Conservation (phyloP, 2,888 invertebrate genomes). For the Tenthredo mesomela region DNA sequence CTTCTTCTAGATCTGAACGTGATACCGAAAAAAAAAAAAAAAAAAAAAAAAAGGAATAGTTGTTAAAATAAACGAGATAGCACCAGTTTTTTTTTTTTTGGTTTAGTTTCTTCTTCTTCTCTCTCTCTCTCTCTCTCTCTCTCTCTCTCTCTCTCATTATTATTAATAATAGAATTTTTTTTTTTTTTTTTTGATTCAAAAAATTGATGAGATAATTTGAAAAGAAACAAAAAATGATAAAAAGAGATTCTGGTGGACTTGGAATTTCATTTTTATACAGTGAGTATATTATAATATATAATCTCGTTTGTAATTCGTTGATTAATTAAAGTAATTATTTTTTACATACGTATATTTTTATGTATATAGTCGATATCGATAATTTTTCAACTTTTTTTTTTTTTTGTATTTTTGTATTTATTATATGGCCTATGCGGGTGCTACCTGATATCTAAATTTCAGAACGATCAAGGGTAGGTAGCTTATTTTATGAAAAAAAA, state of each 20-base stretch:
- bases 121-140: too few relatives aligned
- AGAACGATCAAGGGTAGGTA: background rate
- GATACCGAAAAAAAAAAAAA: background rate
- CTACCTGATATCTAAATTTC: slow-evolving; percentile 3
- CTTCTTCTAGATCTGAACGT: background rate
- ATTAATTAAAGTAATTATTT: slow-evolving; percentile 49
- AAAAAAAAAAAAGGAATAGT: background rate
- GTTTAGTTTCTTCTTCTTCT: background rate
- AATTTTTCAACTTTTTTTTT: background rate
- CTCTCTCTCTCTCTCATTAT: background rate
- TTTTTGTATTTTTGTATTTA: background rate
- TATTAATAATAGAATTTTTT: background rate
- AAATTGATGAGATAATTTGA: background rate
- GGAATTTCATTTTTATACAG: slow-evolving; percentile 2
- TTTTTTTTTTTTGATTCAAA: background rate
- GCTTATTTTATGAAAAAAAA: background rate
- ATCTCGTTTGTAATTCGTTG: slow-evolving; percentile 22
- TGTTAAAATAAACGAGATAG: background rate
- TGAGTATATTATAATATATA: background rate
- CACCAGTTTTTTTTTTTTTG: background rate
- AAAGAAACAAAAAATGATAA: background rate
- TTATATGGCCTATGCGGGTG: slow-evolving; percentile 3
- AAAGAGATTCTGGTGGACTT: background rate
- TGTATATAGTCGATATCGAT: slow-evolving; percentile 43
- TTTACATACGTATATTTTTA: slow-evolving; percentile 49